Percentiles rank a stretch among this genome's conserved stretches.
Evolutionary conservation across 2,113 vertebrate genomes (phyloP).

Genomic region (Microcebus tavaratra): DNA sequence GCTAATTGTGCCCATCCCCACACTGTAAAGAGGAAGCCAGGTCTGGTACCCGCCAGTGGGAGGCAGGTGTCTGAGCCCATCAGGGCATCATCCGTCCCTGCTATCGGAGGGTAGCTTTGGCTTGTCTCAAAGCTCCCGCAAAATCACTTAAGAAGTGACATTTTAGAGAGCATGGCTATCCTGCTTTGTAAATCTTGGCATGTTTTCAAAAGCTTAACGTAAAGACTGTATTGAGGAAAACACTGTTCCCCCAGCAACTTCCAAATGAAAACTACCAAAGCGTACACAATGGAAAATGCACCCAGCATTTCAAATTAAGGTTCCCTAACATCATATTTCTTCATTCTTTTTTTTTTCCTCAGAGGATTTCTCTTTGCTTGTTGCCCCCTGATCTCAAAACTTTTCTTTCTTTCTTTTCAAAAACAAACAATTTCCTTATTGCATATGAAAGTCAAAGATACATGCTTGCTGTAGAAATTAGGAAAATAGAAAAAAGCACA

Average conservation of each 20-base stretch:
- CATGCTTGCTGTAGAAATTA: slow-evolving; percentile 5
- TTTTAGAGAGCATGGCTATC: not conserved
- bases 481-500: not conserved
- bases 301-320: not conserved
- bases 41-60: not conserved
- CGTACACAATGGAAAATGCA: not conserved
- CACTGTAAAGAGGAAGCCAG: not conserved
- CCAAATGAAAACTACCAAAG: not conserved
- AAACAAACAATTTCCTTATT: slow-evolving; percentile 11
- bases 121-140: not conserved
- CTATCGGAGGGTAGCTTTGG: not conserved
- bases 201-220: not conserved
- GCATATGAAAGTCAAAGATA: not conserved
- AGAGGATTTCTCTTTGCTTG: slow-evolving; percentile 13
- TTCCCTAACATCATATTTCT: not conserved
- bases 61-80: not conserved
- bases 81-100: not conserved
- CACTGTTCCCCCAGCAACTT: not conserved
- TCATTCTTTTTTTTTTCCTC: slow-evolving; percentile 16
- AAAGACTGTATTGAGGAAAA: not conserved
- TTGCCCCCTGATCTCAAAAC: slow-evolving; percentile 12
- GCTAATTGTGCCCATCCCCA: not conserved
- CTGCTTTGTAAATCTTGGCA: not conserved
- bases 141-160: not conserved
- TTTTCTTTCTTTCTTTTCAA: not conserved